Percentiles rank a stretch among this genome's conserved stretches.
phyloP scores from a whole-genome alignment of 1,140 invertebrate species.

The Drosophila arizonae region DNA sequence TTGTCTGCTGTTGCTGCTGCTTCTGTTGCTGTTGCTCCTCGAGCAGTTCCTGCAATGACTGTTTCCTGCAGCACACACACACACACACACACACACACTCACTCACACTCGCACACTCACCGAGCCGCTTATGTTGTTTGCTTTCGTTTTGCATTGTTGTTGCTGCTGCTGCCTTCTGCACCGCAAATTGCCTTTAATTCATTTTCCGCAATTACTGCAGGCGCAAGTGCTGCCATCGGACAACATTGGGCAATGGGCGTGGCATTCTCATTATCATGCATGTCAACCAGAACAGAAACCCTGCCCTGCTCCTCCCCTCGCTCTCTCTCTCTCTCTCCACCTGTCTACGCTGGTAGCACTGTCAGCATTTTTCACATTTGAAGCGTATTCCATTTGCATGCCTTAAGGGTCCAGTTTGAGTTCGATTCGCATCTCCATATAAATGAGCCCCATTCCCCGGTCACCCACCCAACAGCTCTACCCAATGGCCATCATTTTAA shows the following conservation, averaged over 20 bases:
- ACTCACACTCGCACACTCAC: conserved; percentile 7
- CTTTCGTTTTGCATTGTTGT: conserved; percentile 55
- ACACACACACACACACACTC: conserved; percentile 6
- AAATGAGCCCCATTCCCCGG: conserved; percentile 39
- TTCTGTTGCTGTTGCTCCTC: conserved; percentile 40
- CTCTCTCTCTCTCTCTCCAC: not conserved
- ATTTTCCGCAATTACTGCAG: conserved; percentile 72
- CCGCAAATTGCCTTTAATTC: conserved; percentile 74
- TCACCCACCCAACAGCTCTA: not conserved
- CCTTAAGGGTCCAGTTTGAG: conserved; percentile 43
- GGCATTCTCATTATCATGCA: conserved; percentile 62
- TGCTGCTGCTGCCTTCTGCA: conserved; percentile 34
- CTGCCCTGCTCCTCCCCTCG: not conserved
- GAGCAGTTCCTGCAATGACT: conserved; percentile 50
- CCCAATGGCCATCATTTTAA: conserved; percentile 54
- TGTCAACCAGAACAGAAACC: conserved; percentile 21
- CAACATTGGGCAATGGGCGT: conserved; percentile 22
- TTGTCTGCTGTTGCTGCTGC: conserved; percentile 26
- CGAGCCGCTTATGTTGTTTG: conserved; percentile 67
- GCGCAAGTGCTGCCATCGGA: conserved; percentile 23
- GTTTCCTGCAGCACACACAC: conserved; percentile 36
- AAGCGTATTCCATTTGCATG: conserved; percentile 62
- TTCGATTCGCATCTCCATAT: conserved; percentile 57
- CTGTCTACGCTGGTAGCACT: conserved; percentile 19
- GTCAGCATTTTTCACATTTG: conserved; percentile 58